A percentile compares a stretch with the other conserved stretches of the same genome.
Evolutionary conservation across 2,888 invertebrate genomes (phyloP).

Genomic region (Drosophila mimica): DNA sequence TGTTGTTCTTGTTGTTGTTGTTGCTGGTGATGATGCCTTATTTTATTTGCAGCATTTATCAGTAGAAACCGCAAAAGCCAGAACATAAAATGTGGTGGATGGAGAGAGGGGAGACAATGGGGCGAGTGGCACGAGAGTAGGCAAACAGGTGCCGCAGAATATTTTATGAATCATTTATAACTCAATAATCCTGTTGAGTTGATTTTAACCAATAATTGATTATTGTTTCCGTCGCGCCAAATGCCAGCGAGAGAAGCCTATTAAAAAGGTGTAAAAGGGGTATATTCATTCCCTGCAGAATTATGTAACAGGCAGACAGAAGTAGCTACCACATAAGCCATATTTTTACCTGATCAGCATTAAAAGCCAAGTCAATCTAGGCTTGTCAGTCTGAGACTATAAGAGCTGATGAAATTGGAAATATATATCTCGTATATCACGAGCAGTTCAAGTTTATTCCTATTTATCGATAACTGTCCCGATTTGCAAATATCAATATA

Average conservation of each 20-base stretch:
- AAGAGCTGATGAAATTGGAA: not conserved
- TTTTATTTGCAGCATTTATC: constrained; percentile 73
- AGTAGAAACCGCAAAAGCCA: constrained; percentile 69
- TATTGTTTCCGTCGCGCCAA: constrained; percentile 64
- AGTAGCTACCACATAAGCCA: too few relatives aligned
- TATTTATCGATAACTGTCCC: not conserved
- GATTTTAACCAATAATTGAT: constrained; percentile 78
- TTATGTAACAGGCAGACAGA: not conserved
- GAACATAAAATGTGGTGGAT: constrained; percentile 6
- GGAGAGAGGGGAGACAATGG: not conserved
- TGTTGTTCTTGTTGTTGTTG: constrained; percentile 11
- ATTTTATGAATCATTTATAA: constrained; percentile 79
- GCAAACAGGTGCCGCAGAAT: constrained; percentile 68
- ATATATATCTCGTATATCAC: not conserved
- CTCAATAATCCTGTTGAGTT: constrained; percentile 78
- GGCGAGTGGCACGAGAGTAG: not conserved
- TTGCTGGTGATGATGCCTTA: constrained; percentile 51
- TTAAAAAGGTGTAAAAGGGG: not conserved
- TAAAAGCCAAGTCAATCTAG: not conserved
- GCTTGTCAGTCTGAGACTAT: not conserved
- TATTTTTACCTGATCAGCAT: not conserved
- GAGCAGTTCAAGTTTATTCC: not conserved
- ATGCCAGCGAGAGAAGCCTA: not conserved
- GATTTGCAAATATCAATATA: too few relatives aligned
- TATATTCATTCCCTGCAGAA: not conserved